Conservation (phyloP, 2,113 vertebrate genomes). For the Pardalotus punctatus region DNA sequence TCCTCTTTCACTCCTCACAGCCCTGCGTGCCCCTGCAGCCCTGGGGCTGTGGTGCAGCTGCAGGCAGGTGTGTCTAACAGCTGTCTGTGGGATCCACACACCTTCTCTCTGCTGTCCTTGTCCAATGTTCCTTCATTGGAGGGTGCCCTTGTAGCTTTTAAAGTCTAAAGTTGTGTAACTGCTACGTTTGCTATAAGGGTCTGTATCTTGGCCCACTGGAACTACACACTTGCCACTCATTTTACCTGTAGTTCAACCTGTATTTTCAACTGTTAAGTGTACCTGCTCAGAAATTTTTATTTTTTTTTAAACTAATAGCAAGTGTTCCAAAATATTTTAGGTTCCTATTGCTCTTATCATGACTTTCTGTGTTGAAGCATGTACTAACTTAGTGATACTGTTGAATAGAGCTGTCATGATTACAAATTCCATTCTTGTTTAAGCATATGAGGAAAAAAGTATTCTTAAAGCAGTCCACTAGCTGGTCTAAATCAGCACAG, state of each 20-base stretch:
- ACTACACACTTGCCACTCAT: not conserved
- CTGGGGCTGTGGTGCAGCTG: not conserved
- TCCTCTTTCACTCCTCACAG: not conserved
- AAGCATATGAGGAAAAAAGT: not conserved
- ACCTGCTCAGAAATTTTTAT: not conserved
- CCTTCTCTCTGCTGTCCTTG: not conserved
- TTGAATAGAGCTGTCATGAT: not conserved
- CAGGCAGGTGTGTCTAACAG: not conserved
- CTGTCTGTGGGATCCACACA: accelerated
- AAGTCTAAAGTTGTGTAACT: not conserved
- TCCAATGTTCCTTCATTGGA: not conserved
- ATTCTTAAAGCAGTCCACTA: not conserved
- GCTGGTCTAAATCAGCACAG: not conserved
- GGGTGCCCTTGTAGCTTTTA: accelerated
- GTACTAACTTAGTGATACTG: not conserved
- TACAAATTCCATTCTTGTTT: not conserved
- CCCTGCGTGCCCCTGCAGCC: not conserved
- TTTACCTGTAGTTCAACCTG: not conserved
- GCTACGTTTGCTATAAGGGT: not conserved
- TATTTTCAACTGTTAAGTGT: not conserved
- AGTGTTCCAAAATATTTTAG: not conserved
- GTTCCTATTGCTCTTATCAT: not conserved
- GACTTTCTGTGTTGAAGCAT: not conserved
- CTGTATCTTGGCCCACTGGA: not conserved
- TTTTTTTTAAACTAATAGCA: not conserved